Evolutionary conservation across 2,113 vertebrate genomes (phyloP).

Genomic region (Atherinomorus stipes): DNA sequence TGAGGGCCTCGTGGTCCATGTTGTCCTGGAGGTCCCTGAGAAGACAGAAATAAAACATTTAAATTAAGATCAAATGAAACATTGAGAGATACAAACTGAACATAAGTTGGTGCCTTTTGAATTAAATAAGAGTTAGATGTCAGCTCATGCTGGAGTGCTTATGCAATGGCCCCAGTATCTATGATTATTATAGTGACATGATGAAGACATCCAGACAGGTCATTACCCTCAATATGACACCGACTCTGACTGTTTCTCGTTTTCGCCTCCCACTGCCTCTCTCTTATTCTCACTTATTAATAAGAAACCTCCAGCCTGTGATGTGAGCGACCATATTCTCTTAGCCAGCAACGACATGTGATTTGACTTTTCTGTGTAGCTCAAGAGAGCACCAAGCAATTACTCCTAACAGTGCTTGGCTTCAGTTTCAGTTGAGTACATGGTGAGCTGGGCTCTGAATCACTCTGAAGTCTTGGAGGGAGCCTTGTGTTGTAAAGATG

Average conservation of each 20-base stretch:
- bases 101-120: slow-evolving; percentile 22
- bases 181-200: slow-evolving; percentile 69
- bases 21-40: slow-evolving; percentile 90
- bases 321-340: slow-evolving; percentile 55
- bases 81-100: slow-evolving; percentile 29
- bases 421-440: slow-evolving; percentile 65
- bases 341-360: slow-evolving; percentile 47
- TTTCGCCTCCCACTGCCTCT: slow-evolving; percentile 25
- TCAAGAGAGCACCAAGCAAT: slow-evolving; percentile 66
- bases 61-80: slow-evolving; percentile 14
- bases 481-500: slow-evolving; percentile 58
- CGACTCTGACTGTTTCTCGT: slow-evolving; percentile 45
- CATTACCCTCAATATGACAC: slow-evolving; percentile 72
- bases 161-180: slow-evolving; percentile 43
- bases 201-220: slow-evolving; percentile 77
- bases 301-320: slow-evolving; percentile 65
- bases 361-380: slow-evolving; percentile 64
- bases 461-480: slow-evolving; percentile 65
- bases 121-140: slow-evolving; percentile 42
- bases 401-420: slow-evolving; percentile 70
- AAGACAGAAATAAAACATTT: slow-evolving; percentile 39
- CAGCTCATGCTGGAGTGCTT: slow-evolving; percentile 41
- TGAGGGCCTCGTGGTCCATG: slow-evolving; percentile 87
- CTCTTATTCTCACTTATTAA: slow-evolving; percentile 65
- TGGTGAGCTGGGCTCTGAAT: slow-evolving; percentile 60